Percentiles rank a stretch among this genome's conserved stretches.
These are phyloP conservation scores for Acrocephalus kingi DNA, from an alignment of 2,113 vertebrate species.

Conservation along the genomic window DNA sequence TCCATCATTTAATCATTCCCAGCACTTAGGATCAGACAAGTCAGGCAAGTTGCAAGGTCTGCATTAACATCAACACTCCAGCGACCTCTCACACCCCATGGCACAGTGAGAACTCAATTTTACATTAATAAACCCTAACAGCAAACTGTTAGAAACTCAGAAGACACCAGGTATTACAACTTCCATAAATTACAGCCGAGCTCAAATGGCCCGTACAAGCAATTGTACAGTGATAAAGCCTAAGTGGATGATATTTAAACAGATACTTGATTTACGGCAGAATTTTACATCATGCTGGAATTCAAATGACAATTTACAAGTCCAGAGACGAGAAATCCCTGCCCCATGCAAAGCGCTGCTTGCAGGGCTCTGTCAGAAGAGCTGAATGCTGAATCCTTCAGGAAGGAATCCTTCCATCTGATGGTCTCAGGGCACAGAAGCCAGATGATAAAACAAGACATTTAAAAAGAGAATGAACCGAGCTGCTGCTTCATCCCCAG, in stretches of 20 bases:
- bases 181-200: slow-evolving; percentile 47
- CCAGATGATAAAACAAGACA: not conserved
- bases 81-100: slow-evolving; percentile 16
- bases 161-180: slow-evolving; percentile 47
- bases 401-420: not conserved
- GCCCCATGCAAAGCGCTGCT: not conserved
- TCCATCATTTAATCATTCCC: not conserved
- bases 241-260: slow-evolving; percentile 62
- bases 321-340: not conserved
- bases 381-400: not conserved
- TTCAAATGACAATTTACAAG: slow-evolving; percentile 44
- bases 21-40: not conserved
- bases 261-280: slow-evolving; percentile 48
- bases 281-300: slow-evolving; percentile 20
- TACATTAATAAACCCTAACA: slow-evolving; percentile 39
- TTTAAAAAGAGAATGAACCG: not conserved
- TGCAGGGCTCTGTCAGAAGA: not conserved
- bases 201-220: slow-evolving; percentile 51
- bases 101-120: slow-evolving; percentile 53
- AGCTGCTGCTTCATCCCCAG: not conserved
- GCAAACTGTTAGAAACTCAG: slow-evolving; percentile 43
- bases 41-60: slow-evolving; percentile 9
- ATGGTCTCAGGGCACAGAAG: not conserved
- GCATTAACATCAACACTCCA: slow-evolving; percentile 23
- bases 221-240: slow-evolving; percentile 61